phyloP scores from a whole-genome alignment of 2,888 invertebrate species.

The Halictus ligatus region DNA sequence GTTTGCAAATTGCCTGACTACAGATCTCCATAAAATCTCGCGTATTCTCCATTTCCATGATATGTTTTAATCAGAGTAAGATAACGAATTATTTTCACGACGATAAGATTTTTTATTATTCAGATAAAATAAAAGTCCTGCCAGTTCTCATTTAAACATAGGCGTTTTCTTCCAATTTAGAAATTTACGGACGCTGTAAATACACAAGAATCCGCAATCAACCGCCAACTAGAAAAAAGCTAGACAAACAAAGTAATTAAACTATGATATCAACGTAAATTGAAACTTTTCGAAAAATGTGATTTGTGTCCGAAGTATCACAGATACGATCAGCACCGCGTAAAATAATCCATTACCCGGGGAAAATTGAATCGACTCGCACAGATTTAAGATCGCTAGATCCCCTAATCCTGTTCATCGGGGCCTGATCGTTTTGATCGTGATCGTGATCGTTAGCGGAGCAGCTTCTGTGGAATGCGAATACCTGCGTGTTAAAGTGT shows the following conservation, averaged over 20 bases:
- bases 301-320: neutral
- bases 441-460: neutral
- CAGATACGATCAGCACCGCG: neutral
- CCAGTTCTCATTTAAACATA: neutral
- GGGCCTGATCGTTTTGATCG: neutral
- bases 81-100: neutral
- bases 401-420: neutral
- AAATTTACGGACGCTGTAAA: neutral
- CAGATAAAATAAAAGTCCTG: neutral
- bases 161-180: neutral
- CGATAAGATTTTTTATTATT: too few species aligned
- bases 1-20: neutral
- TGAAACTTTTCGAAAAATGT: neutral
- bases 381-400: conserved; percentile 8
- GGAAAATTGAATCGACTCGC: neutral
- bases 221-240: neutral
- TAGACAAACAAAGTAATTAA: neutral
- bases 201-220: neutral
- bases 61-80: neutral
- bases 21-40: neutral
- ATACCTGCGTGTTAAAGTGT: neutral
- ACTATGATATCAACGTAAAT: neutral
- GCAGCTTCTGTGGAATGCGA: neutral
- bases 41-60: neutral
- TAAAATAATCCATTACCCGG: conserved; percentile 18